Percentiles rank a stretch among this genome's conserved stretches.
These are phyloP conservation scores for Argyrosomus japonicus DNA, from an alignment of 2,113 vertebrate genomes.

Conservation along the genomic window DNA sequence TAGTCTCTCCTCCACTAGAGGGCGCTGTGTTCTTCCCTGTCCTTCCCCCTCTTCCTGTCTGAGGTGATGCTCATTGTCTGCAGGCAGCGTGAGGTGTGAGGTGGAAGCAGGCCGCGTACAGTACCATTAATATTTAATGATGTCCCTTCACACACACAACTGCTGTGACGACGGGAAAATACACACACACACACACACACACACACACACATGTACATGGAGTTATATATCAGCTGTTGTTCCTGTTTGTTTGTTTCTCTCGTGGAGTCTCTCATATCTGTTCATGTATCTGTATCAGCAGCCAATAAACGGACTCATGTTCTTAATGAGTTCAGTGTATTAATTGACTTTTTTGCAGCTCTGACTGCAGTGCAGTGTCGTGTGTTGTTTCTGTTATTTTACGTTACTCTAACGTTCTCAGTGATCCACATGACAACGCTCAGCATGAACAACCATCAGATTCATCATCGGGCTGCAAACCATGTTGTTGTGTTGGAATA, in stretches of 20 bases:
- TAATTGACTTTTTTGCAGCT: neutral
- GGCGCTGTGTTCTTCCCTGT: conserved; percentile 21
- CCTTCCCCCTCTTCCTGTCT: too few species aligned
- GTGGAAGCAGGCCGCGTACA: conserved; percentile 17
- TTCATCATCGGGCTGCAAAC: too few species aligned
- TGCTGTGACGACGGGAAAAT: conserved; percentile 24
- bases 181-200: too few species aligned
- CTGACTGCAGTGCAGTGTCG: neutral
- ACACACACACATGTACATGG: neutral
- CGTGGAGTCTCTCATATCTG: too few species aligned
- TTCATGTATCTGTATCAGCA: too few species aligned
- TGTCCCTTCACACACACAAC: neutral
- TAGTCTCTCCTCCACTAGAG: conserved; percentile 47
- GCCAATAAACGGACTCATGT: too few species aligned
- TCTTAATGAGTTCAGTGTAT: too few species aligned
- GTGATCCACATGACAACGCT: neutral
- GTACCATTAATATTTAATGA: conserved; percentile 41
- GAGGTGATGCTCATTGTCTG: conserved; percentile 16
- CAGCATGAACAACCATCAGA: neutral
- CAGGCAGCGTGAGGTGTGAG: conserved; percentile 15
- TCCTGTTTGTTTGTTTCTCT: neutral
- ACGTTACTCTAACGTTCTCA: neutral
- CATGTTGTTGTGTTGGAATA: too few species aligned
- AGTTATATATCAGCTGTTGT: conserved; percentile 13
- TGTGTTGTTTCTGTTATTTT: neutral